Evolutionary conservation across 2,888 invertebrate species (phyloP), one percentile per base, ranked within the genome.

Genomic region (Anoplius nigerrimus): DNA sequence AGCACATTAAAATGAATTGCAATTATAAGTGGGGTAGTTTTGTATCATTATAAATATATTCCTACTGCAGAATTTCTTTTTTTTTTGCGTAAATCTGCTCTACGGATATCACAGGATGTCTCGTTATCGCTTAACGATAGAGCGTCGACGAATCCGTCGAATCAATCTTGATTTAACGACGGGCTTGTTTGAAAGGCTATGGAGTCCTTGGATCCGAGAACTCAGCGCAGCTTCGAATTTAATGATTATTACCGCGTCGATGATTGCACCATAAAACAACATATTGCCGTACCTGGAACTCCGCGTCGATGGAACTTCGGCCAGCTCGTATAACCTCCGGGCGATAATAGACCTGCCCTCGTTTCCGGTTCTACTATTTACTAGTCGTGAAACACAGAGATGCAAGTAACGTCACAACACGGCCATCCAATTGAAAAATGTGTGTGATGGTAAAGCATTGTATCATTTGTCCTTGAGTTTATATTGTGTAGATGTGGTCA

Each of bases 231-330:
- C 69, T 65, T 75, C 68, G 64, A 78, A 74, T 72, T 80, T 84
- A 83, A 83, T 78, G 84, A 81, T 84, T 82, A 82, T 83, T 82
- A 81, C 78, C 66, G 74, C 72, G 76, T 70, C 76, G 74, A 81
- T 81, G 84, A 83, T 83, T 83, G 81, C 80, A 65, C 76, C 79
- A 81, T 83, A 83, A 83, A 84, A 78, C 78, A 76, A 80, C 79
- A 77, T 78, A 82, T 62, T 74, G 80, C 76, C 54, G 75, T 83
- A 82, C 78, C 74, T 79, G 76, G 81, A 83, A 81, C 69, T 75
- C 66, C 57, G 58, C 53, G 61, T 60, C 76, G 77, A 76, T 76
- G 78, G 57, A 76, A 80, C 80, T 72, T 69, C 53, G 71, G 67
- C 64, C 53, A 55, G 71, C 67, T 70, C 71, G 71, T 62, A 64